Percentiles rank a stretch among this genome's conserved stretches.
phyloP scores from a whole-genome alignment of 2,113 vertebrate genomes.

The Corythornis madagascariensis region DNA sequence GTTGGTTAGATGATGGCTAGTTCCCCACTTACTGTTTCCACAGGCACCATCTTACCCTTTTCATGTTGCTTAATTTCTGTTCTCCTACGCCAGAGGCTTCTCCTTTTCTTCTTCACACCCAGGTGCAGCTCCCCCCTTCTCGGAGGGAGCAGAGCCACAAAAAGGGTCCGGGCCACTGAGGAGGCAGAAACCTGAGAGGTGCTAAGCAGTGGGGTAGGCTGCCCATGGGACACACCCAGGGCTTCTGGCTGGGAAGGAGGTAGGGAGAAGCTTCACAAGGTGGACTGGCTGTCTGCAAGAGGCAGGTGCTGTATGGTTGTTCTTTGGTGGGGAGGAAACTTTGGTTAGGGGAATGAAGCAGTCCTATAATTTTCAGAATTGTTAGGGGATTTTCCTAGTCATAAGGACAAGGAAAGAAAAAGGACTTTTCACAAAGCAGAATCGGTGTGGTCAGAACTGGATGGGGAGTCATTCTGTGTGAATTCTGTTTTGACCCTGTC shows the following conservation, averaged over 20 bases:
- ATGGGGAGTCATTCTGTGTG: fast-evolving
- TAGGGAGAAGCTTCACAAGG: neutral
- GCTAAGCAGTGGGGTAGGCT: neutral
- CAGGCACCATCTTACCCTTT: neutral
- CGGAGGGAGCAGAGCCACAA: fast-evolving
- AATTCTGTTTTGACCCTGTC: neutral
- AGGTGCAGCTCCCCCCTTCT: neutral
- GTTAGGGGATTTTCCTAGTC: neutral
- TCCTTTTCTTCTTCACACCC: neutral
- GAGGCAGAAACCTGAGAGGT: neutral
- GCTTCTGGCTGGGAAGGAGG: neutral
- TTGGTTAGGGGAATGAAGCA: neutral
- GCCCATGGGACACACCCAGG: neutral
- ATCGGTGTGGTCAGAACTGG: fast-evolving
- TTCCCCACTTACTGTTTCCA: neutral
- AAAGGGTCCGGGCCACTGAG: neutral
- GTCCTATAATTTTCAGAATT: neutral
- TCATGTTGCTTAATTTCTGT: neutral
- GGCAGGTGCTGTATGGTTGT: neutral
- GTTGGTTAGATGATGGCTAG: neutral
- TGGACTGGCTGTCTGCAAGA: neutral
- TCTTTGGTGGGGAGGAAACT: neutral
- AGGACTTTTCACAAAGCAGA: neutral
- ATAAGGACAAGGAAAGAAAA: too few species aligned
- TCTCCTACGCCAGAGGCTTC: neutral